Percentiles rank a stretch among this genome's conserved stretches.
Conservation (phyloP, 2,113 vertebrate genomes). For the Mystacornis crossleyi region DNA sequence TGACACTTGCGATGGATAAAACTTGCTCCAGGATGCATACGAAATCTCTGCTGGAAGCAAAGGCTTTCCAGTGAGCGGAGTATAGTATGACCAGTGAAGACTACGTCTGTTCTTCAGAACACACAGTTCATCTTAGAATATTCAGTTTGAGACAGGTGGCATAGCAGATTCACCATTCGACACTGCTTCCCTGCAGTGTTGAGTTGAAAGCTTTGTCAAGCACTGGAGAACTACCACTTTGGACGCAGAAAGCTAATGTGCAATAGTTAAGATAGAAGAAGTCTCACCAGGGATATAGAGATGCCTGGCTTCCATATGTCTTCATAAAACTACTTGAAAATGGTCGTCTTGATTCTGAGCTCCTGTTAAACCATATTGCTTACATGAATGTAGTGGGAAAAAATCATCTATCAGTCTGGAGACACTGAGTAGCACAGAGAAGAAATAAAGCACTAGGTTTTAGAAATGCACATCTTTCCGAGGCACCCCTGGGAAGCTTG, state of each 20-base stretch:
- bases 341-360: background rate
- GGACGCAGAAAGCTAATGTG: background rate
- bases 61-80: background rate
- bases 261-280: background rate
- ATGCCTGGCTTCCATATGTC: background rate
- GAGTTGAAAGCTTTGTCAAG: constrained; percentile 18
- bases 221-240: background rate
- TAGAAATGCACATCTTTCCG: background rate
- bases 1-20: background rate
- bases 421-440: background rate
- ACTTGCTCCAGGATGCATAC: background rate
- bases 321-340: constrained; percentile 34
- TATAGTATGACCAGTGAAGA: background rate
- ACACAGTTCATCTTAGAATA: background rate
- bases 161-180: background rate
- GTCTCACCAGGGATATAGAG: background rate
- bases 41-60: background rate
- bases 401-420: background rate
- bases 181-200: background rate
- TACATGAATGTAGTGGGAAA: background rate
- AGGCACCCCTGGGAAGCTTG: background rate
- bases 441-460: background rate
- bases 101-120: background rate
- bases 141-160: constrained; percentile 4
- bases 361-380: background rate